Evolutionary conservation across 2,888 invertebrate genomes (phyloP).

Genomic region (Bruchidius siliquastri): DNA sequence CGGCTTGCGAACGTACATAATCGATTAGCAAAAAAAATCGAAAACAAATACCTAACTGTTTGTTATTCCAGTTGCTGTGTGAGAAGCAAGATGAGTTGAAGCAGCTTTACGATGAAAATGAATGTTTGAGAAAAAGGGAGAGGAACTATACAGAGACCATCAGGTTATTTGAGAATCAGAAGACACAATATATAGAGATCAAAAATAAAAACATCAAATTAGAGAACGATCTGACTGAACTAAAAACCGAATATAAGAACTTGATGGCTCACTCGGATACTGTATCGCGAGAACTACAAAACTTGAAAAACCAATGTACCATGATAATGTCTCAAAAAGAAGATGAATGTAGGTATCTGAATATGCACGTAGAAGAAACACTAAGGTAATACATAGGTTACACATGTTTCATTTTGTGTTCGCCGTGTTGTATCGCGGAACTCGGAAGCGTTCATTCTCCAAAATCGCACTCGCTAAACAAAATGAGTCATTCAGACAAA

Average conservation of each 20-base stretch:
- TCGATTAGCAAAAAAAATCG: constrained; percentile 3
- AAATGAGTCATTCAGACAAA: too few relatives aligned
- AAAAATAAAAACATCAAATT: constrained; percentile 11
- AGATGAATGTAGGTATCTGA: constrained; percentile 19
- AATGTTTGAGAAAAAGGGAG: constrained; percentile 12
- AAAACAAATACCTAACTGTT: not conserved
- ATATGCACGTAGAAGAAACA: constrained; percentile 22
- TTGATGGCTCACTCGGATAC: constrained; percentile 5
- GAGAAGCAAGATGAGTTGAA: constrained; percentile 16
- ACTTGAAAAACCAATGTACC: constrained; percentile 18
- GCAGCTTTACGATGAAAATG: constrained; percentile 11
- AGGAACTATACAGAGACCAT: constrained; percentile 12
- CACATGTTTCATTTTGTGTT: too few relatives aligned
- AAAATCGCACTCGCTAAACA: too few relatives aligned
- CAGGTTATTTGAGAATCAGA: constrained; percentile 17
- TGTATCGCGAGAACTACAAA: constrained; percentile 9
- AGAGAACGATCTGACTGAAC: constrained; percentile 15
- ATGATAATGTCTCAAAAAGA: constrained; percentile 20
- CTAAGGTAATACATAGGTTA: constrained; percentile 15
- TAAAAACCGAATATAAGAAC: constrained; percentile 11
- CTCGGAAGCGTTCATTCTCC: too few relatives aligned
- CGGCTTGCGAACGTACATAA: constrained; percentile 15
- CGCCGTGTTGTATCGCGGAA: too few relatives aligned
- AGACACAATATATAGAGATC: constrained; percentile 5
- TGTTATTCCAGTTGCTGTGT: constrained; percentile 1